Conservation (phyloP, 2,888 invertebrate genomes). For the Aphidius colemani region DNA sequence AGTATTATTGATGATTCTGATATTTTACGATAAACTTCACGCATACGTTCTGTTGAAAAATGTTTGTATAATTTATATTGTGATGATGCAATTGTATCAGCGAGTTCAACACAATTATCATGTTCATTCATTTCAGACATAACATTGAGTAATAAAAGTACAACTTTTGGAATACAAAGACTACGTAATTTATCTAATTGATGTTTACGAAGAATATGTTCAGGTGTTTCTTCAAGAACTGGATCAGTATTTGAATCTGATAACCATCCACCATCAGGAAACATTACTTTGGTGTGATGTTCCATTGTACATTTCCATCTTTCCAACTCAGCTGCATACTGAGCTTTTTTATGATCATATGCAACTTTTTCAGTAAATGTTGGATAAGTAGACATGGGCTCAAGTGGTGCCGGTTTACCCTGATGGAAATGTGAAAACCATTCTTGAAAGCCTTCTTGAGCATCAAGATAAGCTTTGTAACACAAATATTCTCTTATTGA, state of each 20-base stretch:
- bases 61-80: constrained; percentile 80
- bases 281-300: constrained; percentile 76
- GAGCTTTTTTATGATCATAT: constrained; percentile 80
- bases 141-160: constrained; percentile 77
- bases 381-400: constrained; percentile 65
- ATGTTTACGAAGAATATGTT: constrained; percentile 66
- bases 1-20: constrained; percentile 78
- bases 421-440: constrained; percentile 87
- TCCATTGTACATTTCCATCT: constrained; percentile 74
- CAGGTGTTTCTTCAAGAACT: constrained; percentile 57
- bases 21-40: constrained; percentile 76
- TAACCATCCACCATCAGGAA: constrained; percentile 91
- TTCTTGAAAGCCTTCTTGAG: constrained; percentile 84
- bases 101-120: constrained; percentile 76
- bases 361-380: constrained; percentile 88
- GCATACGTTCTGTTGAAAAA: constrained; percentile 76
- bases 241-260: constrained; percentile 68
- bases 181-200: constrained; percentile 78
- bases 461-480: constrained; percentile 84
- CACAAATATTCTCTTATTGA: constrained; percentile 82
- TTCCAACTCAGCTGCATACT: constrained; percentile 77
- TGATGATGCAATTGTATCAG: constrained; percentile 80
- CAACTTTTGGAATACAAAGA: constrained; percentile 83
- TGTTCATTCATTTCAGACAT: constrained; percentile 76
- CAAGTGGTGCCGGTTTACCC: constrained; percentile 75